These are phyloP conservation scores for Druon quercuslanigerum DNA, from an alignment of 1,140 invertebrate genomes.

Conservation along the genomic window DNA sequence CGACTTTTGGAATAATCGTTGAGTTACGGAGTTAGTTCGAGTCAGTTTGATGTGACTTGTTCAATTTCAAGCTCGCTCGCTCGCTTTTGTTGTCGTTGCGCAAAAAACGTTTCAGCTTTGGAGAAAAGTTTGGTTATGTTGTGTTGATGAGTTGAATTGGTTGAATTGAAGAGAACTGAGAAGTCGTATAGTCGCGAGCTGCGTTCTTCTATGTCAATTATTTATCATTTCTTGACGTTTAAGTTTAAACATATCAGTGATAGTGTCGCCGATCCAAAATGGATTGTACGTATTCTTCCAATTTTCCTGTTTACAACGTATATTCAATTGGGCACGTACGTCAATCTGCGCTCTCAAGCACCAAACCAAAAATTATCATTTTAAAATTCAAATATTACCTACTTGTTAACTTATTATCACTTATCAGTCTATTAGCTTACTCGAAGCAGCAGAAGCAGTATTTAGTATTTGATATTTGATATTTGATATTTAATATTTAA, in stretches of 20 bases:
- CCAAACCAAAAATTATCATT: background rate
- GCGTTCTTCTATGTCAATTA: background rate
- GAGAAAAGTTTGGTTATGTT: constrained; percentile 24
- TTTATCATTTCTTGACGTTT: background rate
- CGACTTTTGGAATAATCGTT: background rate
- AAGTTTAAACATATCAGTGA: background rate
- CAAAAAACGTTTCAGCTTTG: background rate
- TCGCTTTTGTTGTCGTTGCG: background rate
- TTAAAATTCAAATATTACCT: background rate
- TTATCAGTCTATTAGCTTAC: too few species aligned
- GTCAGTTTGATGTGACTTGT: background rate
- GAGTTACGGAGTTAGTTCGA: background rate
- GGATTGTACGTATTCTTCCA: constrained; percentile 11
- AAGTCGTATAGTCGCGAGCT: background rate
- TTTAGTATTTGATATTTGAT: too few species aligned
- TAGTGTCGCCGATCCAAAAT: background rate
- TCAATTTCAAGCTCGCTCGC: background rate
- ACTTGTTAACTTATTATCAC: too few species aligned
- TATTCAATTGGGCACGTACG: background rate
- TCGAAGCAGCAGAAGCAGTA: too few species aligned
- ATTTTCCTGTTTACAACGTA: background rate
- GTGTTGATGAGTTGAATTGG: background rate
- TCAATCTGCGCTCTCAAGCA: too few species aligned
- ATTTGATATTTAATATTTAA: too few species aligned
- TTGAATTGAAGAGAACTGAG: background rate